A percentile compares a stretch with the other conserved stretches of the same genome.
phyloP scores from a whole-genome alignment of 1,140 invertebrate genomes.

The Diorhabda sublineata region DNA sequence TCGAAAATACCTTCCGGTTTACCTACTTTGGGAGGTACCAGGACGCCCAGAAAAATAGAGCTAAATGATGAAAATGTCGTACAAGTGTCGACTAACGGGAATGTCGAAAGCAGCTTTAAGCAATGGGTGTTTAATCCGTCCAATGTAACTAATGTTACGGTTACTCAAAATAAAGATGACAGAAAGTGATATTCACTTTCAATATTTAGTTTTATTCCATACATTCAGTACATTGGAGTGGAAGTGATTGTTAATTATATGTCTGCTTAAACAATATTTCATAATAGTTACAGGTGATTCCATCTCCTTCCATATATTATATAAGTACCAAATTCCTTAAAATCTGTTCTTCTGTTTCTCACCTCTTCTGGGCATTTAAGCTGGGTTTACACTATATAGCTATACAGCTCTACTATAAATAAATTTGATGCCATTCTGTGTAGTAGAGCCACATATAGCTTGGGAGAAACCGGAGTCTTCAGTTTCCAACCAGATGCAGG shows the following conservation, averaged over 20 bases:
- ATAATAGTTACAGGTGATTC: too few relatives aligned
- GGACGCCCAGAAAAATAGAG: constrained; percentile 38
- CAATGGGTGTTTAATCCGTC: constrained; percentile 46
- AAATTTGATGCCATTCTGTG: too few relatives aligned
- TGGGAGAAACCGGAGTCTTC: too few relatives aligned
- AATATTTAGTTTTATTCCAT: not conserved
- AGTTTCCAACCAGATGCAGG: too few relatives aligned
- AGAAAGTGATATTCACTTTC: not conserved
- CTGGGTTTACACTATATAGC: too few relatives aligned
- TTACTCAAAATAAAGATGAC: constrained; percentile 34
- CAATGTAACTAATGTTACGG: constrained; percentile 39
- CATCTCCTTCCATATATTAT: too few relatives aligned
- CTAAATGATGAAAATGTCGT: constrained; percentile 29
- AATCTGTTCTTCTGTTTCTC: too few relatives aligned
- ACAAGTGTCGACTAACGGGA: constrained; percentile 34
- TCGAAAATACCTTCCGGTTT: constrained; percentile 46
- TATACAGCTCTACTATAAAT: too few relatives aligned
- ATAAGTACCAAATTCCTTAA: too few relatives aligned
- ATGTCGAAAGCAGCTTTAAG: constrained; percentile 41
- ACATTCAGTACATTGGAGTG: not conserved
- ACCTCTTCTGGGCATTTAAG: too few relatives aligned
- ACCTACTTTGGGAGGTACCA: constrained; percentile 32
- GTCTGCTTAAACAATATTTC: too few relatives aligned
- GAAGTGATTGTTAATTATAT: not conserved
- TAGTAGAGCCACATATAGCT: too few relatives aligned